Evolutionary conservation across 2,888 invertebrate genomes (phyloP).

Genomic region (Amphipyra berbera): DNA sequence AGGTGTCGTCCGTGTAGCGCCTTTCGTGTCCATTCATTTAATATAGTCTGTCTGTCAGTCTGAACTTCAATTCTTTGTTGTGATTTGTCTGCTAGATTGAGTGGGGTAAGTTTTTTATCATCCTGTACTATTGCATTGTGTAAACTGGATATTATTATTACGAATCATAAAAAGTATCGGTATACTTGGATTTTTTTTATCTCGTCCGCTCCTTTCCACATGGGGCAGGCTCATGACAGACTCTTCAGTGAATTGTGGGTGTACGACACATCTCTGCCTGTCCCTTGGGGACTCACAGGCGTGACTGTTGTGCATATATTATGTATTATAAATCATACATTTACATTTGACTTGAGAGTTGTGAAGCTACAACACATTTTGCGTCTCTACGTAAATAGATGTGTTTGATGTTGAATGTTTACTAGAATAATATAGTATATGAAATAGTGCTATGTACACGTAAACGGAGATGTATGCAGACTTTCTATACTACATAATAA

Average conservation of each 20-base stretch:
- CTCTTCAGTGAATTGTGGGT: constrained; percentile 8
- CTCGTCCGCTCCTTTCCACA: no score
- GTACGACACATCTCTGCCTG: constrained; percentile 2
- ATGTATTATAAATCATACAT: constrained; percentile 13
- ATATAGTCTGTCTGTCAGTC: no score
- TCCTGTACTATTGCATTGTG: no score
- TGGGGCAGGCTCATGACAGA: background rate
- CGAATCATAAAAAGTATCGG: no score
- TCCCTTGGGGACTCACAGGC: background rate
- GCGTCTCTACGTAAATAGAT: constrained; percentile 12
- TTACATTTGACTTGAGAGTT: constrained; percentile 20
- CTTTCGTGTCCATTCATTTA: no score
- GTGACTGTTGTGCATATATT: background rate
- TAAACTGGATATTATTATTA: no score
- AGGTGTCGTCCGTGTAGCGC: no score
- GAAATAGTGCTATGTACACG: constrained; percentile 3
- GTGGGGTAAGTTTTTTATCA: no score
- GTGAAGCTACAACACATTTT: constrained; percentile 12
- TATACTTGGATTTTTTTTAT: no score
- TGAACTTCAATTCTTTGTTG: no score
- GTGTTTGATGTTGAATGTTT: constrained; percentile 6
- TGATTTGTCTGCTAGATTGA: no score
- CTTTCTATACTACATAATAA: no score
- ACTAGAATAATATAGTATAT: constrained; percentile 13
- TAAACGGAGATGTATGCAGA: constrained; percentile 6